Evolutionary conservation across 1,140 invertebrate species (phyloP), one percentile per base, ranked within the genome.

Genomic region (Caerostris extrusa): DNA sequence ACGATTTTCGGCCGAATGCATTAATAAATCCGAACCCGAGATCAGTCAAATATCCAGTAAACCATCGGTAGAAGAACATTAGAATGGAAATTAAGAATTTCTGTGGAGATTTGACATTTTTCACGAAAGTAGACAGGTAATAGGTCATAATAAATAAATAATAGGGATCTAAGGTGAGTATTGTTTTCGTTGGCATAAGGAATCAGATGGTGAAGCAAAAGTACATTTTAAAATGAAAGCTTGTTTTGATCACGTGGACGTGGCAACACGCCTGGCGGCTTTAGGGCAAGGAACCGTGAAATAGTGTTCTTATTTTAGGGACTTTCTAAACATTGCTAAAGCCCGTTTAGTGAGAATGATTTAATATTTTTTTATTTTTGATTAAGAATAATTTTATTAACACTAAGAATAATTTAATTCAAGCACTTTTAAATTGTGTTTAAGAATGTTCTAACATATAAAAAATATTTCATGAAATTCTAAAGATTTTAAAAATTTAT

Each of bases 201-300:
- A 90, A 64, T 56, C 61, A 90, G 64, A 64, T 34, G 61, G 17
- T 85, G 7, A 19, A 10, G 56, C 17, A 57, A 85, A 58, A 19
- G 82, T 8, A 85, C 7, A 5, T 58, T 55, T 90, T 56, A 55
- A 34, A 19, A 56, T 8, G 34, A 56, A 64, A 71, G 53, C 53
- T 67, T 67, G 88, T 90, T 90, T 90, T 90, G 60, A 71, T 90
- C 88, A 90, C 88, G 88, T 90, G 88, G 88, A 85, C 82, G 82
- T 67, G 67, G 57, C 86, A 64, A 53, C 61, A 71, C 61, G 67
- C 64, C 88, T 90, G 6, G 50, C 88, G 67, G 88, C 67, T 56
- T 71, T 90, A 71, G 88, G 67, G 61, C 88, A 77, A 90, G 57
- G 67, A 8, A 69, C 88, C 88, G 88, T 81, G 71, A 91, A 87